Conservation (phyloP, 2,113 vertebrate genomes). For the Acanthochromis polyacanthus region DNA sequence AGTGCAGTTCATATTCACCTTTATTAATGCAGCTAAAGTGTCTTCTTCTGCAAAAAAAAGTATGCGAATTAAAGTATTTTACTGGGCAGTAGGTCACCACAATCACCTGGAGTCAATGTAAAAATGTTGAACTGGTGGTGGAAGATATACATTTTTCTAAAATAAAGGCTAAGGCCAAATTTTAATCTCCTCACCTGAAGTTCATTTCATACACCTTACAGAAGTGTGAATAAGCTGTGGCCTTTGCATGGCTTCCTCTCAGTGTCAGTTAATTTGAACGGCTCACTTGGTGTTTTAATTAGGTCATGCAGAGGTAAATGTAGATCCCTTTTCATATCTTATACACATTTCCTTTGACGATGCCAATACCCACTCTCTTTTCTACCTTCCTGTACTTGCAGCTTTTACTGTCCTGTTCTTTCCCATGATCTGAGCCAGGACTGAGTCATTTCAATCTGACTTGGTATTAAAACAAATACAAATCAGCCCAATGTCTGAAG, state of each 20-base stretch:
- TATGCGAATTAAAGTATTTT: constrained; percentile 12
- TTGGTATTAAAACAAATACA: no score
- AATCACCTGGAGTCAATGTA: constrained; percentile 2
- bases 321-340: constrained; percentile 7
- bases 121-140: constrained; percentile 9
- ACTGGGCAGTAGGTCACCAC: neutral
- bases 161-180: constrained; percentile 32
- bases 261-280: constrained; percentile 29
- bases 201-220: constrained; percentile 59
- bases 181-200: constrained; percentile 22
- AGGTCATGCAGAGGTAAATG: constrained; percentile 67
- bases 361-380: neutral
- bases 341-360: neutral
- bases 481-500: no score
- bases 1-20: neutral
- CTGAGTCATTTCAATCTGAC: no score
- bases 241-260: constrained; percentile 8
- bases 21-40: neutral
- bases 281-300: constrained; percentile 76
- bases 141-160: constrained; percentile 27
- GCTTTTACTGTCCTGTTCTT: no score
- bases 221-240: constrained; percentile 64
- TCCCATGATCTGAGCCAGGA: neutral
- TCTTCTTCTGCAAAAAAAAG: constrained; percentile 1
- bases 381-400: neutral